Conservation (phyloP, 2,113 vertebrate genomes). For the Microcebus tavaratra region DNA sequence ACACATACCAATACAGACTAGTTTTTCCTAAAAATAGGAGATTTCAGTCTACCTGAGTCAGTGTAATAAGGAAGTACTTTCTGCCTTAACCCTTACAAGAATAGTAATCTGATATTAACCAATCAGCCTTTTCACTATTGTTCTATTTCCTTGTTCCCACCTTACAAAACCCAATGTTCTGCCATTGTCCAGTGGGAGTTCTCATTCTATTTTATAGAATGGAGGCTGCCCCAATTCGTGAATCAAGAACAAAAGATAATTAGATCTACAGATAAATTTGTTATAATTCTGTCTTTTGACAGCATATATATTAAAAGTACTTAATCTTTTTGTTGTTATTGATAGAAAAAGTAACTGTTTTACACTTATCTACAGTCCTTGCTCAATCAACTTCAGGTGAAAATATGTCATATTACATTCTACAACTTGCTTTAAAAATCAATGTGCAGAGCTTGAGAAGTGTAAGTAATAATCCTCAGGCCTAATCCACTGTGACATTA, state of each 20-base stretch:
- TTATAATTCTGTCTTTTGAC: background rate
- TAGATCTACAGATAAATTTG: background rate
- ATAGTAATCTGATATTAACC: background rate
- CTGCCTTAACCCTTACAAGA: background rate
- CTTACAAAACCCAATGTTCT: background rate
- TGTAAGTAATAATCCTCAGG: background rate
- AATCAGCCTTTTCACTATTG: background rate
- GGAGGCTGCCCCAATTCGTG: background rate
- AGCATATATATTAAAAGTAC: background rate
- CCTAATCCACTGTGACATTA: background rate
- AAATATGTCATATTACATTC: slow-evolving; percentile 36
- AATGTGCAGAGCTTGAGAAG: background rate
- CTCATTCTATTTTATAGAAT: background rate
- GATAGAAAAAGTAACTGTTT: background rate
- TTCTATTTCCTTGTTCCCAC: background rate
- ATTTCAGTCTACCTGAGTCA: background rate
- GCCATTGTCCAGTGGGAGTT: background rate
- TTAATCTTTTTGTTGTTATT: background rate
- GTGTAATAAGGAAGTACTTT: background rate
- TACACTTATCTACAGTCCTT: background rate
- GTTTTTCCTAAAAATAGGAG: background rate
- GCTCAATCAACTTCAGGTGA: background rate
- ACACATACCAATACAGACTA: background rate
- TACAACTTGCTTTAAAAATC: slow-evolving; percentile 25
- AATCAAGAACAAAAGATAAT: background rate